Evolutionary conservation across 2,797 vertebrate genomes (phyloP), one percentile per base, ranked within the genome.

Genomic region (Periparus ater): DNA sequence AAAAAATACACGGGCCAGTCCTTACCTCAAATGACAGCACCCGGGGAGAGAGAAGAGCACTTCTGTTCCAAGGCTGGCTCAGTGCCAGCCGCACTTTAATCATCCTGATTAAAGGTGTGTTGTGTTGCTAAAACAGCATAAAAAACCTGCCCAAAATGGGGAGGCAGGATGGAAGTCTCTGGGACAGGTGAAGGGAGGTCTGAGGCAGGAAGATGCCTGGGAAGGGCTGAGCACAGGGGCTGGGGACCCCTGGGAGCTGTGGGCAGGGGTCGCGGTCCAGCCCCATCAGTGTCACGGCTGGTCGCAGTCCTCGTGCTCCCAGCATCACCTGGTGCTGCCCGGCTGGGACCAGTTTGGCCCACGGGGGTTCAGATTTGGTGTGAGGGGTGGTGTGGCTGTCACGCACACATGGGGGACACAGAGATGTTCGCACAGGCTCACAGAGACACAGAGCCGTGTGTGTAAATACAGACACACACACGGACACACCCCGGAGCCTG

Each of bases 261-360:
- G 4, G 47, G 26, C 0, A 0, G 19, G 48, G 15, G 10, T 57
- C 6, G 6, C 45, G 50, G 29, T 55, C 26, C 50, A 74, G 50
- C 17, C n/a, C 11, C 18, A 9, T 29, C 2, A 0, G 44, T 70
- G 44, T 58, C 68, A 55, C 0, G 0, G 53, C 42, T 60, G 6
- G 1, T 13, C 13, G 38, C 54, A 44, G 42, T 13, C 17, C 12
- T 19, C 0, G 0, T 17, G 51, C 22, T 87, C 36, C 17, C 60
- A 19, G 60, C 8, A 5, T 21, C 32, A 21, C 32, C 27, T 26
- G 36, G 34, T 2, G 1, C 55, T 65, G 65, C 66, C 47, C n/a
- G 22, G 58, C 17, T 57, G 48, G n/a, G 61, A 53, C 53, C 44
- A 60, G 6, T 40, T 30, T 34, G 61, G 40, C 44, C 36, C 68